Conservation (phyloP, 2,888 invertebrate genomes). For the Danaus chrysippus region DNA sequence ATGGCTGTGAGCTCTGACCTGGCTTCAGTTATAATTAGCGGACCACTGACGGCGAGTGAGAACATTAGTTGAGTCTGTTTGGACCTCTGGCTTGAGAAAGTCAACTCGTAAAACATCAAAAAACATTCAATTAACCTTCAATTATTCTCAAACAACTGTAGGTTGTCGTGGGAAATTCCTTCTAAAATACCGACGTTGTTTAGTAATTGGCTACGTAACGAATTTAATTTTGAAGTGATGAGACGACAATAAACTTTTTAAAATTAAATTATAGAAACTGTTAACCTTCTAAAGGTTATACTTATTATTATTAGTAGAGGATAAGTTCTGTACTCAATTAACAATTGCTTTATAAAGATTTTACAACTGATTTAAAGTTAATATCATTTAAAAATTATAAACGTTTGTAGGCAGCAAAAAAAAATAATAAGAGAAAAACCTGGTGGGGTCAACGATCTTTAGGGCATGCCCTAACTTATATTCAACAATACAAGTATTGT, state of each 20-base stretch:
- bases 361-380: not conserved
- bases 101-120: not conserved
- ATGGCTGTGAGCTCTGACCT: slow-evolving; percentile 21
- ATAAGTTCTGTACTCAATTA: no score
- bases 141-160: no score
- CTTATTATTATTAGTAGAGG: no score
- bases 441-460: slow-evolving; percentile 24
- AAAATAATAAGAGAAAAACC: slow-evolving; percentile 2
- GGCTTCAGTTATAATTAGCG: slow-evolving; percentile 21
- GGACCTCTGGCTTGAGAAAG: not conserved
- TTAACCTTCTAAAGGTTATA: no score
- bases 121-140: no score
- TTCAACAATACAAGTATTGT: slow-evolving; percentile 25
- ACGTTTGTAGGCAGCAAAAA: not conserved
- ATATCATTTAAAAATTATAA: not conserved
- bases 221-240: no score
- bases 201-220: no score
- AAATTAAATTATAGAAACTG: no score
- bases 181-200: no score
- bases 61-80: not conserved
- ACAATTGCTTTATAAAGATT: no score
- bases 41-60: slow-evolving; percentile 18
- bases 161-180: no score
- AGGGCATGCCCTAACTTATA: slow-evolving; percentile 26
- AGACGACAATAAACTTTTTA: no score